A percentile compares a stretch with the other conserved stretches of the same genome.
phyloP scores from a whole-genome alignment of 2,888 invertebrate species.

The Cecidostiba fungosa region DNA sequence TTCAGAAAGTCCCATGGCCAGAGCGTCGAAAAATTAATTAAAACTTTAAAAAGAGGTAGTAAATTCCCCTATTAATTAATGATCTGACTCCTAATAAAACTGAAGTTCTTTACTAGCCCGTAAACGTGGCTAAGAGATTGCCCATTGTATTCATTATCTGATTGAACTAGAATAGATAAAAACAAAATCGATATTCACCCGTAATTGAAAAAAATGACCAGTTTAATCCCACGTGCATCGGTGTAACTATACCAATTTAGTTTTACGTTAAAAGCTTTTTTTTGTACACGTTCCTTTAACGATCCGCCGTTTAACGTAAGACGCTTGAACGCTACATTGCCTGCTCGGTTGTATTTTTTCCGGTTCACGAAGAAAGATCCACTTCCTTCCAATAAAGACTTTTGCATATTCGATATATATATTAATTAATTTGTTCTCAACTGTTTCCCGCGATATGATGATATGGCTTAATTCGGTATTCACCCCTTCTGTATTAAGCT shows the following conservation, averaged over 20 bases:
- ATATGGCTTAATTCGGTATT: slow-evolving; percentile 25
- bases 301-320: slow-evolving; percentile 34
- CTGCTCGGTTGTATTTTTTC: neutral
- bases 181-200: slow-evolving; percentile 26
- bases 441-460: slow-evolving; percentile 21
- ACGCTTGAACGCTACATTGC: slow-evolving; percentile 20
- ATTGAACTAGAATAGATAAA: slow-evolving; percentile 8
- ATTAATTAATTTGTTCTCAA: slow-evolving; percentile 8
- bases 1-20: slow-evolving; percentile 60
- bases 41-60: slow-evolving; percentile 61
- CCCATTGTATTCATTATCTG: neutral
- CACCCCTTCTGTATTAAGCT: slow-evolving; percentile 1
- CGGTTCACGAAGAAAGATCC: neutral
- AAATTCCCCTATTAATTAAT: slow-evolving; percentile 54
- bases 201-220: slow-evolving; percentile 20
- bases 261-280: slow-evolving; percentile 23
- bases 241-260: slow-evolving; percentile 12
- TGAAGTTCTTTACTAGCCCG: slow-evolving; percentile 45
- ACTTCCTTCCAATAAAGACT: neutral
- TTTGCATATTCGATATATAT: neutral
- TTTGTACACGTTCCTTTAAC: slow-evolving; percentile 15
- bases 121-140: slow-evolving; percentile 42
- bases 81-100: slow-evolving; percentile 38
- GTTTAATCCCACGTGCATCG: slow-evolving; percentile 8
- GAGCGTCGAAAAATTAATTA: slow-evolving; percentile 55